phyloP scores from a whole-genome alignment of 1,140 invertebrate species.

The Drosophila equinoxialis region DNA sequence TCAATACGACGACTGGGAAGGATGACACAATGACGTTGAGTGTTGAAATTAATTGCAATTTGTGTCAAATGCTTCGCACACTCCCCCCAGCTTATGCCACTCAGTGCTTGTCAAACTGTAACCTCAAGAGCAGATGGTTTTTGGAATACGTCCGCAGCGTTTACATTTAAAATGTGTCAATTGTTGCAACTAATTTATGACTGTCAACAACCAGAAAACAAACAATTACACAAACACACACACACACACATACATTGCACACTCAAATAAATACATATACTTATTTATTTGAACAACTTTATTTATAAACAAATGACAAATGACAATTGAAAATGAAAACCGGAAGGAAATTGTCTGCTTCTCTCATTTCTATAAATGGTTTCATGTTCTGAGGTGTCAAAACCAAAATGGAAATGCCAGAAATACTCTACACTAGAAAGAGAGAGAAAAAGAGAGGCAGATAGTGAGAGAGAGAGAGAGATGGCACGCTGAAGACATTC shows the following conservation, averaged over 20 bases:
- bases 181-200: constrained; percentile 71
- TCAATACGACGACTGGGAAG: neutral
- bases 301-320: constrained; percentile 80
- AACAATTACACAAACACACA: constrained; percentile 19
- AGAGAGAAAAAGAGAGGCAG: neutral
- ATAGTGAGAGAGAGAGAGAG: constrained; percentile 11
- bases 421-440: constrained; percentile 18
- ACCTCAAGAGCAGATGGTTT: constrained; percentile 46
- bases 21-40: constrained; percentile 30
- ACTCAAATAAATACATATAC: neutral
- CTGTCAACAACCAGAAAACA: constrained; percentile 55
- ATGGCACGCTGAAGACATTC: constrained; percentile 38
- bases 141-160: constrained; percentile 53
- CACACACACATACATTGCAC: constrained; percentile 19
- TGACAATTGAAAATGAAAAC: constrained; percentile 76
- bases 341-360: constrained; percentile 77
- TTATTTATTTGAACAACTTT: constrained; percentile 45
- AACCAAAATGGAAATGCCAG: constrained; percentile 10
- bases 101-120: constrained; percentile 31
- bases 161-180: constrained; percentile 77
- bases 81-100: neutral
- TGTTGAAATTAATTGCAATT: constrained; percentile 23
- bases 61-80: neutral
- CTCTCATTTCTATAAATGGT: constrained; percentile 75
- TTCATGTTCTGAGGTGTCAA: constrained; percentile 69